These are phyloP conservation scores for Mythimna impura DNA, from an alignment of 2,888 invertebrate species.

Conservation along the genomic window DNA sequence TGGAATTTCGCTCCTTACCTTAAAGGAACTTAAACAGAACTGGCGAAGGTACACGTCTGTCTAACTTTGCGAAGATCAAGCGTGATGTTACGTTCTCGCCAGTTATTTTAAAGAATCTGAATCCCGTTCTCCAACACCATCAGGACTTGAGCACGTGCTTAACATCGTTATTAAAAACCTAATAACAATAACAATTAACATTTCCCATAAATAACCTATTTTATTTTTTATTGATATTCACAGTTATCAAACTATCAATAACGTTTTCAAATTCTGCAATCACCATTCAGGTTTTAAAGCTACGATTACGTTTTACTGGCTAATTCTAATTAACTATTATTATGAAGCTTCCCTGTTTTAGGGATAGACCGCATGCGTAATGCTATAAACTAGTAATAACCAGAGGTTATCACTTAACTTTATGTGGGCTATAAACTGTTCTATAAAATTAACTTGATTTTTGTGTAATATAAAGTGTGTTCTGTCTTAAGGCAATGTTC, in stretches of 20 bases:
- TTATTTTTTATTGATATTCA: slow-evolving; percentile 31
- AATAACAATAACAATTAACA: slow-evolving; percentile 36
- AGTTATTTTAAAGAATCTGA: neutral
- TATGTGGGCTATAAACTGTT: neutral
- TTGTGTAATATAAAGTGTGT: neutral
- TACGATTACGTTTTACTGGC: slow-evolving; percentile 14
- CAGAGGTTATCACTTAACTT: neutral
- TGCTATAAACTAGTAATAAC: neutral
- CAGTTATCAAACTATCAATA: slow-evolving; percentile 29
- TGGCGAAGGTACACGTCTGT: neutral
- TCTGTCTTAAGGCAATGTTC: no score
- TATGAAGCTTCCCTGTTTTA: neutral
- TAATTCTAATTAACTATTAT: slow-evolving; percentile 1
- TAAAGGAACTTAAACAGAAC: neutral
- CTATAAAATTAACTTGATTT: neutral
- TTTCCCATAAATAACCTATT: slow-evolving; percentile 40
- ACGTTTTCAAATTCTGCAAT: slow-evolving; percentile 28
- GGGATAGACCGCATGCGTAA: neutral
- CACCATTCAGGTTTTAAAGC: slow-evolving; percentile 15
- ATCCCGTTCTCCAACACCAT: slow-evolving; percentile 11
- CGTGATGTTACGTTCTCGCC: neutral
- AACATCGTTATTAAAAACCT: slow-evolving; percentile 16
- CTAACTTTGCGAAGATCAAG: neutral
- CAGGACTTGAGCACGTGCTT: slow-evolving; percentile 14
- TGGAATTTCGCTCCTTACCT: no score